phyloP scores from a whole-genome alignment of 30 jellyfish, hydroid and myxozoan species.

The Aurelia aurita region DNA sequence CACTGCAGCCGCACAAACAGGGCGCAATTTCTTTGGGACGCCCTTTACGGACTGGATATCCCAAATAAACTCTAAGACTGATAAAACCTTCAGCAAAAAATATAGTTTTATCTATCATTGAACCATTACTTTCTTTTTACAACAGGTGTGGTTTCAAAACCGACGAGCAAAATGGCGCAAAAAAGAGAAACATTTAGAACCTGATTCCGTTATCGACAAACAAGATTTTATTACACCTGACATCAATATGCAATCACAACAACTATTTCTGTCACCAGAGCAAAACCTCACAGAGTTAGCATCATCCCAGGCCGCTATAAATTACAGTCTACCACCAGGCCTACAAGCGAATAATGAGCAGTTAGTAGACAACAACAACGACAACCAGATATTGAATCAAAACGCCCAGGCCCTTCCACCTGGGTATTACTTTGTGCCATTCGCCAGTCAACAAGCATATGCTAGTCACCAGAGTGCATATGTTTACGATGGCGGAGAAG shows the following conservation, averaged over 20 bases:
- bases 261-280: background rate
- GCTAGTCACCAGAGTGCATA: background rate
- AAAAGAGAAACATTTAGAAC: conserved; percentile 58
- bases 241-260: conserved; percentile 1
- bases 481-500: background rate
- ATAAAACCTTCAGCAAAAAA: no score
- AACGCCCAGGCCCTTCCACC: conserved; percentile 43
- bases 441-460: conserved; percentile 17
- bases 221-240: background rate
- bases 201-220: background rate
- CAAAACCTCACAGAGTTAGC: background rate
- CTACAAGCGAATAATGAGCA: background rate
- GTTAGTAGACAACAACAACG: background rate
- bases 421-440: conserved; percentile 69
- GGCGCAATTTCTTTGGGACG: no score
- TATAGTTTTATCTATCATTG: no score
- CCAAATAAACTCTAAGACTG: no score
- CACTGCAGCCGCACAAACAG: no score
- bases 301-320: background rate
- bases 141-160: conserved; percentile 76
- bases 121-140: no score
- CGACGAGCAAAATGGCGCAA: conserved; percentile 76
- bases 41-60: no score
- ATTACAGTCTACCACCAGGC: background rate
- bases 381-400: background rate